Conservation (phyloP, 2,888 invertebrate species). For the Nephrotoma appendiculata region DNA sequence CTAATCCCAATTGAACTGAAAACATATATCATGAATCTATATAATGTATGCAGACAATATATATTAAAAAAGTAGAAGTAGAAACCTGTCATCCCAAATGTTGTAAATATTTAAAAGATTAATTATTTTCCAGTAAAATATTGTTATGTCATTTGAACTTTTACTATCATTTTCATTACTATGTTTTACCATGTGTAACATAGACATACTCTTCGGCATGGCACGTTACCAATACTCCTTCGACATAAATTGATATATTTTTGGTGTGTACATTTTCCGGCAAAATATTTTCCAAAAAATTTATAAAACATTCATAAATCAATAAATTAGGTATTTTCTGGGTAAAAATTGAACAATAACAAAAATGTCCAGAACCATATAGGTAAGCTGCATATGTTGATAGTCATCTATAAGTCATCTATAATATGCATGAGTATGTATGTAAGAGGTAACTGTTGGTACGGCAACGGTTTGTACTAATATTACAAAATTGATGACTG, state of each 20-base stretch:
- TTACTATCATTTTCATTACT: background rate
- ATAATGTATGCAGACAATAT: too few relatives aligned
- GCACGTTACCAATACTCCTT: too few relatives aligned
- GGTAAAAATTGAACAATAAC: background rate
- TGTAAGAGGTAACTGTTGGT: too few relatives aligned
- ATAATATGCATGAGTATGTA: too few relatives aligned
- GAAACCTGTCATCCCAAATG: background rate
- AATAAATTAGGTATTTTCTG: background rate
- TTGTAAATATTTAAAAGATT: background rate
- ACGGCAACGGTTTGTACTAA: too few relatives aligned
- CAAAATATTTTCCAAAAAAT: background rate
- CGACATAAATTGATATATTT: too few relatives aligned
- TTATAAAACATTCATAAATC: background rate
- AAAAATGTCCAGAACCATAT: background rate
- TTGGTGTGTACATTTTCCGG: too few relatives aligned
- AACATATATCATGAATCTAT: too few relatives aligned
- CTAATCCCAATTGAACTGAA: too few relatives aligned
- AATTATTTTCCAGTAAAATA: background rate
- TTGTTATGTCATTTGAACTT: background rate
- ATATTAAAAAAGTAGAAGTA: background rate
- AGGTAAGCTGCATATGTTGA: background rate
- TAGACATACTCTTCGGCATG: background rate
- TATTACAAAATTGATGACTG: too few relatives aligned
- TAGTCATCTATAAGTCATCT: too few relatives aligned
- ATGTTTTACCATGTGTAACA: background rate